Base-by-base conservation (phyloP, 2,113 vertebrate genomes). In the Amphiprion percula region DNA sequence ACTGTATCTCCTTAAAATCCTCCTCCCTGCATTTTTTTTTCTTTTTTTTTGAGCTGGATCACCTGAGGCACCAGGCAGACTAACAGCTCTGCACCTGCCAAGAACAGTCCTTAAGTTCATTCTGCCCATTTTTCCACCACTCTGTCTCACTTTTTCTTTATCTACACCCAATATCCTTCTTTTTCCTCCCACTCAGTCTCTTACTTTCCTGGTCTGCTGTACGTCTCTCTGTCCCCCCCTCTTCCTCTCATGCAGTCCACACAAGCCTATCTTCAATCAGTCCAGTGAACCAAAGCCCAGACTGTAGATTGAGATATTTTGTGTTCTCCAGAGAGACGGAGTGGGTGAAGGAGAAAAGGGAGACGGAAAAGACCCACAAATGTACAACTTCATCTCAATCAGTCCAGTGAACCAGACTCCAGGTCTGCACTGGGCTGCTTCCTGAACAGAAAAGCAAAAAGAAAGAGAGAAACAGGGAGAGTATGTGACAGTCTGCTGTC, bases 271-370 rank as follows among this genome's bases (percentile, higher is more conserved):
- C 82, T 87, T 81, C 76, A 78, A 81, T 74, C 81, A 81, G 81
- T 54, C 60, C 79, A 62, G 67, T 74, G 80, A 82, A 85, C 53
- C 58, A 66, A 33, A 83, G 65, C 71, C 60, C 71, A 64, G 23
- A 66, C 61, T 44, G 17, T 10, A 85, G 82, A 92, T 89, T 80
- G 83, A 88, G 77, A 85, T 77, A 70, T 87, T 76, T 59, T 72
- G 78, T 55, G 68, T 59, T 79, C 69, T 87, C 63, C 24, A 30
- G 79, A 67, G 87, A 76, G 73, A 80, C 26, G 39, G 52, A 76
- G 61, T 26, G 68, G 63, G 65, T 77, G 55, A 78, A 64, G 72
- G 68, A 80, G 61, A 63, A 66, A 39, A 62, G 33, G 21, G 50
- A 78, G 47, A 68, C 0, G 17, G 70, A 26, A 82, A 73, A 69